Conservation (phyloP, 2,113 vertebrate genomes). For the Lates calcarifer region DNA sequence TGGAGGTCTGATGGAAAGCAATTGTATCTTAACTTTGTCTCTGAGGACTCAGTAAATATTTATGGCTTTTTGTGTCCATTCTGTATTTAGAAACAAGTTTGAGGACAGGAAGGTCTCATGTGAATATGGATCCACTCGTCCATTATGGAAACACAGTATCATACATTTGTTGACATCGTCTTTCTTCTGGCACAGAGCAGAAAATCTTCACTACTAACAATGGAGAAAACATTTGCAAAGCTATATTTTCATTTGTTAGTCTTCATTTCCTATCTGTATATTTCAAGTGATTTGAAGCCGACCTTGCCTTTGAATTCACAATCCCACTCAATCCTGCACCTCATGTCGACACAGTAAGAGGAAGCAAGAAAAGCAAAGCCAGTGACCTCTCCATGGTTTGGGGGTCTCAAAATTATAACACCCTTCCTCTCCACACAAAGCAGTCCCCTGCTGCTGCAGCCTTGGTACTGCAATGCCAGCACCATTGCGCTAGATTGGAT, state of each 20-base stretch:
- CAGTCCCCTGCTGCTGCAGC: constrained; percentile 89
- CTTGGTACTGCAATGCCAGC: constrained; percentile 85
- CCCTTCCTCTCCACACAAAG: constrained; percentile 89
- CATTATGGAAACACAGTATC: neutral
- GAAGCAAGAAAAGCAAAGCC: constrained; percentile 87
- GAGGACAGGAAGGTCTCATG: constrained; percentile 15
- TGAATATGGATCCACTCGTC: constrained; percentile 22
- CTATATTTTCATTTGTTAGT: constrained; percentile 13
- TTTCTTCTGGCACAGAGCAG: constrained; percentile 22
- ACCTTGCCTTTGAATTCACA: constrained; percentile 86
- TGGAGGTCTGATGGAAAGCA: constrained; percentile 30
- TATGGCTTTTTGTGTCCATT: constrained; percentile 33
- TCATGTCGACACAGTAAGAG: constrained; percentile 91
- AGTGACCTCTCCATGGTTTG: constrained; percentile 86
- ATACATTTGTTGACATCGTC: neutral
- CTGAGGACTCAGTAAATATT: constrained; percentile 51
- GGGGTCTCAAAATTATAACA: constrained; percentile 87
- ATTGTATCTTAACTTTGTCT: constrained; percentile 54
- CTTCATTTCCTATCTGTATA: neutral
- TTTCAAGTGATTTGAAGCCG: constrained; percentile 25
- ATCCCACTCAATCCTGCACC: constrained; percentile 86
- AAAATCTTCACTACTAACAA: neutral
- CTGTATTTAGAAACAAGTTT: constrained; percentile 1
- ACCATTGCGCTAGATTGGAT: constrained; percentile 92
- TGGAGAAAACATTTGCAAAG: constrained; percentile 1